Evolutionary conservation across 2,113 vertebrate genomes (phyloP).

Genomic region (Maccullochella peelii): DNA sequence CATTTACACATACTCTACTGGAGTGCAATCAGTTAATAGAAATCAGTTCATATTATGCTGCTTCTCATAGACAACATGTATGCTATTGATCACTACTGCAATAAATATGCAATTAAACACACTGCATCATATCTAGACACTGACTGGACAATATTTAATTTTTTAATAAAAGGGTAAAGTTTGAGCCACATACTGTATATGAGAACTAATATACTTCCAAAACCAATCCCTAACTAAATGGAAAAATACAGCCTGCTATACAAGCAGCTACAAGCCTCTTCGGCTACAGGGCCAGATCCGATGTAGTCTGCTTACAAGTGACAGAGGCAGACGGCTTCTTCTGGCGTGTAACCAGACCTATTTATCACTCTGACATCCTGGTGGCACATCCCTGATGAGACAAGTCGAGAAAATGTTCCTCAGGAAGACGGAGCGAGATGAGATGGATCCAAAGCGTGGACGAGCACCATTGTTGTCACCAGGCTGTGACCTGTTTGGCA

Average conservation of each 20-base stretch:
- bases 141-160: background rate
- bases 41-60: background rate
- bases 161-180: conserved; percentile 17
- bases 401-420: conserved; percentile 42
- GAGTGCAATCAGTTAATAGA: background rate
- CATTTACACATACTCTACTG: background rate
- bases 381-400: conserved; percentile 65
- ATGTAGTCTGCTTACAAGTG: conserved; percentile 41
- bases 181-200: background rate
- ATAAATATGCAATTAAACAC: background rate
- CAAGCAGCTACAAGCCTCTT: conserved; percentile 22
- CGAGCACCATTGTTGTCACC: conserved; percentile 52
- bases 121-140: background rate
- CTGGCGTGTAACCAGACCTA: conserved; percentile 62
- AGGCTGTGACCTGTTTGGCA: conserved; percentile 53
- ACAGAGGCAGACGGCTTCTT: conserved; percentile 47
- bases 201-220: background rate
- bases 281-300: conserved; percentile 1
- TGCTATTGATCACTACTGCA: background rate
- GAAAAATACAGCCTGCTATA: conserved; percentile 11
- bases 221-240: conserved; percentile 6
- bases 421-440: conserved; percentile 44
- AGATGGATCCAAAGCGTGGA: conserved; percentile 48
- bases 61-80: background rate
- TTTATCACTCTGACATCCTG: conserved; percentile 70